Percentiles rank a stretch among this genome's conserved stretches.
These are phyloP conservation scores for Mellilla xanthometata DNA, from an alignment of 2,888 invertebrate genomes.

Conservation along the genomic window DNA sequence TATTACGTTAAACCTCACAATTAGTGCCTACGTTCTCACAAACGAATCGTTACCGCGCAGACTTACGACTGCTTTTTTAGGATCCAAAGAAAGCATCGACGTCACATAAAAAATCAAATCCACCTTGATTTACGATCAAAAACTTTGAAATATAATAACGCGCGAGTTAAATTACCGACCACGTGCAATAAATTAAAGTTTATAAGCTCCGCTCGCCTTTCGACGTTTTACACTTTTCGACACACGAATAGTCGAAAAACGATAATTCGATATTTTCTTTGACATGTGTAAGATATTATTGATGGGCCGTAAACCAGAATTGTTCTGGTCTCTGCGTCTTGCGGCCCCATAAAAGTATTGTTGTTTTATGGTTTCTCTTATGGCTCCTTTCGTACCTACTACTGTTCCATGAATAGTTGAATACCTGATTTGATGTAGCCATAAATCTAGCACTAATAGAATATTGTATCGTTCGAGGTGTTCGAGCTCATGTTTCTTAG, in stretches of 20 bases:
- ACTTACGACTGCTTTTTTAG: constrained; percentile 35
- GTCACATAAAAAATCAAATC: constrained; percentile 74
- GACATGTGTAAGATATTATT: constrained; percentile 32
- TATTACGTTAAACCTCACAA: constrained; percentile 11
- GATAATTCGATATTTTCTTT: constrained; percentile 47
- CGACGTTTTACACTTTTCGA: constrained; percentile 35
- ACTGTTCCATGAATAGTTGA: constrained; percentile 20
- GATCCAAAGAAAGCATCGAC: constrained; percentile 48
- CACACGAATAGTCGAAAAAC: constrained; percentile 38
- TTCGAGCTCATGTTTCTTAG: not conserved
- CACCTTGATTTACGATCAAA: constrained; percentile 65
- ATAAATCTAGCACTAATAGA: constrained; percentile 17
- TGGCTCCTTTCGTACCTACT: constrained; percentile 11
- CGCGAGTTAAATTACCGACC: constrained; percentile 64
- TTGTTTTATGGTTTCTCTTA: constrained; percentile 24
- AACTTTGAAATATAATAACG: constrained; percentile 78
- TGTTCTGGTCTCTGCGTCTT: constrained; percentile 28
- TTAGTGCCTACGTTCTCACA: constrained; percentile 15
- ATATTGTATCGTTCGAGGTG: constrained; percentile 1
- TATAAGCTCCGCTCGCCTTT: constrained; percentile 46
- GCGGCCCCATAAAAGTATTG: constrained; percentile 21
- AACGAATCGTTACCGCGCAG: constrained; percentile 27
- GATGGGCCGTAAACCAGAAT: constrained; percentile 31
- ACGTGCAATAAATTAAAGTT: constrained; percentile 65
- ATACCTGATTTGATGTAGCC: constrained; percentile 16